These are phyloP conservation scores for Eutrigla gurnardus DNA, from an alignment of 2,797 vertebrate genomes.

Conservation along the genomic window DNA sequence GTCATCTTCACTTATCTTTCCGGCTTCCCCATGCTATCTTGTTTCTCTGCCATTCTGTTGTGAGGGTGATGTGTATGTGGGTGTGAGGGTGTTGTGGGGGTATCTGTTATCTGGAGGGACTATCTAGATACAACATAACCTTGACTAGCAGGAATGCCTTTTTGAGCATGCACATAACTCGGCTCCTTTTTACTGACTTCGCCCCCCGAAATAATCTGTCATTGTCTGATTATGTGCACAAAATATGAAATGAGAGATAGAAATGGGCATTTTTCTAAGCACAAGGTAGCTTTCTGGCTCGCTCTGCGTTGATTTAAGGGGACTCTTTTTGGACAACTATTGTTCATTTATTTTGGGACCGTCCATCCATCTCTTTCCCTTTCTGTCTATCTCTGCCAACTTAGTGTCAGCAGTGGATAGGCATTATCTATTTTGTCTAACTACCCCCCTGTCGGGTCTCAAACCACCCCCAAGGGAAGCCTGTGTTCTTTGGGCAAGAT, in stretches of 20 bases:
- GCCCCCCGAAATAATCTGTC: not conserved
- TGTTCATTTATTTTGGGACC: slow-evolving; percentile 73
- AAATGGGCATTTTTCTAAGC: slow-evolving; percentile 5
- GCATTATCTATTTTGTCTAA: slow-evolving; percentile 82
- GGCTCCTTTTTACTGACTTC: slow-evolving; percentile 23
- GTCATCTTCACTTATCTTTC: slow-evolving; percentile 68
- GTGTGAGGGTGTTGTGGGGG: slow-evolving; percentile 52
- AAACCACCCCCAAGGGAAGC: slow-evolving; percentile 75
- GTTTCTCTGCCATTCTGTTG: slow-evolving; percentile 63
- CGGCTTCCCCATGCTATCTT: slow-evolving; percentile 64
- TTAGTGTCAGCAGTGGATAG: slow-evolving; percentile 69
- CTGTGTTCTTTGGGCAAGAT: slow-evolving; percentile 76
- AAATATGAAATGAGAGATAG: slow-evolving; percentile 2
- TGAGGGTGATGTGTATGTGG: slow-evolving; percentile 58
- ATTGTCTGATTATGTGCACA: slow-evolving; percentile 1
- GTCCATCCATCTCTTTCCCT: slow-evolving; percentile 64
- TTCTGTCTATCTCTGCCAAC: slow-evolving; percentile 67
- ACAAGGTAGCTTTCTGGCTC: slow-evolving; percentile 29
- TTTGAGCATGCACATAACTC: slow-evolving; percentile 35
- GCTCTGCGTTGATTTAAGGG: slow-evolving; percentile 49
- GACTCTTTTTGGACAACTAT: slow-evolving; percentile 62
- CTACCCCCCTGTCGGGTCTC: slow-evolving; percentile 75
- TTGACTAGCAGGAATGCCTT: slow-evolving; percentile 42
- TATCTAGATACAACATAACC: slow-evolving; percentile 64
- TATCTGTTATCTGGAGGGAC: slow-evolving; percentile 61